A percentile compares a stretch with the other conserved stretches of the same genome.
Evolutionary conservation across 2,797 vertebrate species (phyloP).

Genomic region (Pantherophis alleghaniensis): DNA sequence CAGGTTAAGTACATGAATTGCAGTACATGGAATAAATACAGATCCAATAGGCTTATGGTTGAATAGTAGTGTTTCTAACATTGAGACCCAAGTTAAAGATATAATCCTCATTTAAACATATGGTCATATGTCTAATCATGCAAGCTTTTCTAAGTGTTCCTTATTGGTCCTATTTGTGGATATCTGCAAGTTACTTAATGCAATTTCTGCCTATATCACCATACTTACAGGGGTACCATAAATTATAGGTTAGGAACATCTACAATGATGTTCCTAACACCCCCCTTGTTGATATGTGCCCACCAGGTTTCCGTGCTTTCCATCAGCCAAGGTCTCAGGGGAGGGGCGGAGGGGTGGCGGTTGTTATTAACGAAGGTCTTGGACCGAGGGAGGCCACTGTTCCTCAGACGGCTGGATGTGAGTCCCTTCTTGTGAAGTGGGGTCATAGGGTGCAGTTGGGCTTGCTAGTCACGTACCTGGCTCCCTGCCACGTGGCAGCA

Average conservation of each 20-base stretch:
- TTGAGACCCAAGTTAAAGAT: not conserved
- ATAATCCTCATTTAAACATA: not conserved
- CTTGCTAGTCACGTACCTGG: no score
- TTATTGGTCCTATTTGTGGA: not conserved
- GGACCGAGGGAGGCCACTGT: no score
- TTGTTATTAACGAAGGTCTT: no score
- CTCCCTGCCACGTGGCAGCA: no score
- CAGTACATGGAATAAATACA: not conserved
- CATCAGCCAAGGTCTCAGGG: no score
- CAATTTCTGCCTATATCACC: not conserved
- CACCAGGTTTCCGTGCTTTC: no score
- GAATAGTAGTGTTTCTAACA: not conserved
- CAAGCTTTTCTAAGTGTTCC: not conserved
- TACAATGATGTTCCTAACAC: not conserved
- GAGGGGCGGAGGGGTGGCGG: no score
- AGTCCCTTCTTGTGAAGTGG: no score
- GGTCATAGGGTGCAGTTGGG: no score
- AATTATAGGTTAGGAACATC: not conserved
- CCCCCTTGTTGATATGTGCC: no score
- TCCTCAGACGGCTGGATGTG: no score
- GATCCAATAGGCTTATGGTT: conserved; percentile 33
- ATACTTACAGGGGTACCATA: not conserved
- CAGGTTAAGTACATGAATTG: not conserved
- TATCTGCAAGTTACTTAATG: not conserved
- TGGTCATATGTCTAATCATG: not conserved